These are phyloP conservation scores for Tetrax tetrax DNA, from an alignment of 2,113 vertebrate genomes.

Conservation along the genomic window DNA sequence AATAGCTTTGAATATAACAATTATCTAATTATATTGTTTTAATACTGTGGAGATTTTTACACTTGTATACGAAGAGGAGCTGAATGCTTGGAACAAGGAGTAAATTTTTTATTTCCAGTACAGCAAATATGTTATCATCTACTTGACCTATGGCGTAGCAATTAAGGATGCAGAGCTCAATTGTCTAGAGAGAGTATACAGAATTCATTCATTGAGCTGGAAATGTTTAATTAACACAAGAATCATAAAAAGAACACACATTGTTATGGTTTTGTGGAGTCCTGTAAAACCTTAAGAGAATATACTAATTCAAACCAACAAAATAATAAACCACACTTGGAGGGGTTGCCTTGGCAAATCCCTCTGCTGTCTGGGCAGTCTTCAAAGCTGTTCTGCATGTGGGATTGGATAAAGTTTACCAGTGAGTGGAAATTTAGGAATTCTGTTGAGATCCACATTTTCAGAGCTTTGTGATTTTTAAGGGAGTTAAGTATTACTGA, in stretches of 20 bases:
- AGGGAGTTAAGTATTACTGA: background rate
- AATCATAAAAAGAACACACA: background rate
- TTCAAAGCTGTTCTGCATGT: background rate
- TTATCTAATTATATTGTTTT: conserved; percentile 62
- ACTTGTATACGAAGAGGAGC: background rate
- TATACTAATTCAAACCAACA: background rate
- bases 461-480: background rate
- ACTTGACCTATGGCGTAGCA: conserved; percentile 60
- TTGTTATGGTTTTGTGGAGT: background rate
- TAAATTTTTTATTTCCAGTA: conserved; percentile 38
- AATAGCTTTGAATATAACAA: conserved; percentile 59
- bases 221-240: conserved; percentile 66
- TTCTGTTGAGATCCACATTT: background rate
- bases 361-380: background rate
- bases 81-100: background rate
- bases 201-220: conserved; percentile 35
- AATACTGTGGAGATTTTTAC: conserved; percentile 29
- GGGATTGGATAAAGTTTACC: background rate
- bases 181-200: conserved; percentile 31
- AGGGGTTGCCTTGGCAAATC: background rate
- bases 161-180: conserved; percentile 51
- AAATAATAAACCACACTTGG: background rate
- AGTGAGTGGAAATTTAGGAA: background rate
- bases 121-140: conserved; percentile 22
- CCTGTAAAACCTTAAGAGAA: background rate